A percentile compares a stretch with the other conserved stretches of the same genome.
Evolutionary conservation across 2,797 vertebrate species (phyloP).

Genomic region (Xenopus petersii): DNA sequence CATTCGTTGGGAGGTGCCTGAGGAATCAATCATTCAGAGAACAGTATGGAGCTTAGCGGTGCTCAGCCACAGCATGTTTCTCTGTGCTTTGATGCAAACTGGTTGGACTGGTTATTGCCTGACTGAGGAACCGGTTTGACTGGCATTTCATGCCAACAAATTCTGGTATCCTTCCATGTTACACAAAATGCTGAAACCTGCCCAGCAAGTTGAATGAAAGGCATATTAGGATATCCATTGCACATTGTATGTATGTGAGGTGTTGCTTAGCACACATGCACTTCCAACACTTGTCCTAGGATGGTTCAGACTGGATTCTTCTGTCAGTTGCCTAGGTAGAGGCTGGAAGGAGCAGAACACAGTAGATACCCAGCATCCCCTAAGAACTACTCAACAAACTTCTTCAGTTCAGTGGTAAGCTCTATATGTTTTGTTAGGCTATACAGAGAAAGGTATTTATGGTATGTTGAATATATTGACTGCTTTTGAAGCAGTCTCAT

Average conservation of each 20-base stretch:
- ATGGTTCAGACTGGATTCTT: slow-evolving; percentile 66
- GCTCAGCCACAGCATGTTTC: slow-evolving; percentile 72
- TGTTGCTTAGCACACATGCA: slow-evolving; percentile 65
- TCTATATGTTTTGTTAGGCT: neutral
- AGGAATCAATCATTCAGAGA: slow-evolving; percentile 68
- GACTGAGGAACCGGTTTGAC: slow-evolving; percentile 73
- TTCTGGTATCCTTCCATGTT: slow-evolving; percentile 82
- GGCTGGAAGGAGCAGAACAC: slow-evolving; percentile 51
- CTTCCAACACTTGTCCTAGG: slow-evolving; percentile 58
- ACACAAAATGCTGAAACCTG: slow-evolving; percentile 79
- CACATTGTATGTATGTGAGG: slow-evolving; percentile 73
- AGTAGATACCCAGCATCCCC: slow-evolving; percentile 60
- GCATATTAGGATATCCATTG: slow-evolving; percentile 82
- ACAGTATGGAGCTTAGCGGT: slow-evolving; percentile 58
- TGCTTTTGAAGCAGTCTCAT: neutral
- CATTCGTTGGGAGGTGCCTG: slow-evolving; percentile 63
- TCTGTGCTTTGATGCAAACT: slow-evolving; percentile 74
- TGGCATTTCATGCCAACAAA: slow-evolving; percentile 78
- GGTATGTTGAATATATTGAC: neutral
- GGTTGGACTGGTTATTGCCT: slow-evolving; percentile 72
- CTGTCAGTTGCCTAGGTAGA: slow-evolving; percentile 59
- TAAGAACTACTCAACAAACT: slow-evolving; percentile 56
- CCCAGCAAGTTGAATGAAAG: slow-evolving; percentile 82
- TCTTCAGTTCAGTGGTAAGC: slow-evolving; percentile 68
- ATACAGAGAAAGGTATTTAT: neutral